Evolutionary conservation across 2,888 invertebrate species (phyloP).

Genomic region (Automeris io): DNA sequence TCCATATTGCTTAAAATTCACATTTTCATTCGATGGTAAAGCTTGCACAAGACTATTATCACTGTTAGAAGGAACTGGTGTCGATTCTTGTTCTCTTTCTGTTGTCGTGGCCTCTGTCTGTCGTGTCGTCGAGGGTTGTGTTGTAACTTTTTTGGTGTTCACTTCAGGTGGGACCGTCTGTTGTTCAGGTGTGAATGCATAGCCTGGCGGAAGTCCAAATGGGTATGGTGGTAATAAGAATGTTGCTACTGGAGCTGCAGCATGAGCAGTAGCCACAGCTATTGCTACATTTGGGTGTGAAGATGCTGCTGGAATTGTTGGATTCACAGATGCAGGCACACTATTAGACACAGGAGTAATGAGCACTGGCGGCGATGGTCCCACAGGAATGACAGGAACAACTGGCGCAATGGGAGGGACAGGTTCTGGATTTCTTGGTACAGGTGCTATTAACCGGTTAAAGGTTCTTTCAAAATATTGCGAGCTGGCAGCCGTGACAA

Average conservation of each 20-base stretch:
- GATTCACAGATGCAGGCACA: constrained; percentile 17
- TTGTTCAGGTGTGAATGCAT: constrained; percentile 44
- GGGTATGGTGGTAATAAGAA: constrained; percentile 64
- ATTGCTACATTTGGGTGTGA: constrained; percentile 55
- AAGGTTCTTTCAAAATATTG: constrained; percentile 82
- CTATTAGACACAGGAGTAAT: constrained; percentile 16
- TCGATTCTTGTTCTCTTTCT: constrained; percentile 33
- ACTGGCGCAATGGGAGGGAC: constrained; percentile 17
- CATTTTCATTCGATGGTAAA: constrained; percentile 50
- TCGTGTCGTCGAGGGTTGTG: constrained; percentile 33
- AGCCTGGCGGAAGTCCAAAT: constrained; percentile 53
- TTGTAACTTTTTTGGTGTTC: constrained; percentile 41
- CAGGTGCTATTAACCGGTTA: constrained; percentile 66
- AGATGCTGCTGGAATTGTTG: constrained; percentile 16
- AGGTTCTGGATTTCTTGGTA: constrained; percentile 20
- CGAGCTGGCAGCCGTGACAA: constrained; percentile 81
- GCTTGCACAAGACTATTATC: constrained; percentile 56
- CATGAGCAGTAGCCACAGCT: constrained; percentile 62
- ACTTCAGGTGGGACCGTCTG: constrained; percentile 37
- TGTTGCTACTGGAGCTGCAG: constrained; percentile 63
- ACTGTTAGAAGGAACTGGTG: constrained; percentile 46
- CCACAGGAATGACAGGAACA: constrained; percentile 29
- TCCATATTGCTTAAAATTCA: constrained; percentile 46
- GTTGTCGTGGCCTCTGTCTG: constrained; percentile 14
- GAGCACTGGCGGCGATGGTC: constrained; percentile 24